phyloP scores from a whole-genome alignment of 1,140 invertebrate genomes.

The Lordiphosa mommai region DNA sequence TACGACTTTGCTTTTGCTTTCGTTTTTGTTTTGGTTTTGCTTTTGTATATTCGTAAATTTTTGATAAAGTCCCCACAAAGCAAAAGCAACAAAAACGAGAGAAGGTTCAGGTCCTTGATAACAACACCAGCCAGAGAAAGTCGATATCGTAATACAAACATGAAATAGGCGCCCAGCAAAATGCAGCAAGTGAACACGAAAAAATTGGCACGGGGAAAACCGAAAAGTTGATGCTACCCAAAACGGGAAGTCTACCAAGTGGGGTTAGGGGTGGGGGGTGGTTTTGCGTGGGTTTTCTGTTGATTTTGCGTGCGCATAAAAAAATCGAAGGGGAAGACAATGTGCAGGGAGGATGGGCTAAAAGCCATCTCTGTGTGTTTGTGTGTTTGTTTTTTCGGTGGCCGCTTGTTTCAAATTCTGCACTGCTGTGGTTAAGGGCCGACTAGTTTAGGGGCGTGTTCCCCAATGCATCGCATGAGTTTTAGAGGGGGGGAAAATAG shows the following conservation, averaged over 20 bases:
- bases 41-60: constrained; percentile 58
- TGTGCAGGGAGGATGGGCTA: neutral
- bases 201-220: constrained; percentile 21
- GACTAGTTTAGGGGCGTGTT: constrained; percentile 60
- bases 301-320: constrained; percentile 55
- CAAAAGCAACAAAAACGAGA: neutral
- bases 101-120: constrained; percentile 32
- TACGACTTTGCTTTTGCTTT: constrained; percentile 23
- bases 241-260: constrained; percentile 15
- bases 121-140: constrained; percentile 45
- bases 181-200: constrained; percentile 21
- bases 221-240: constrained; percentile 40
- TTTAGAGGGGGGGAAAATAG: neutral
- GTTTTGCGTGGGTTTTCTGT: constrained; percentile 58
- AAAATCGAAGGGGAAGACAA: constrained; percentile 29
- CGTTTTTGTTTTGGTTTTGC: constrained; percentile 20
- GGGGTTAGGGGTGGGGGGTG: constrained; percentile 6
- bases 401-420: constrained; percentile 62
- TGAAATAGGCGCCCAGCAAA: constrained; percentile 65
- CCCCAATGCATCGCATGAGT: constrained; percentile 17
- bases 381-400: constrained; percentile 22
- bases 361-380: neutral
- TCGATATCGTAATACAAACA: constrained; percentile 78
- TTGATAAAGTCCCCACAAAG: constrained; percentile 64
- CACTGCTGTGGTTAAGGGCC: constrained; percentile 67